Conservation (phyloP, 2,888 invertebrate genomes). For the Poecilobothrus nobilitatus region DNA sequence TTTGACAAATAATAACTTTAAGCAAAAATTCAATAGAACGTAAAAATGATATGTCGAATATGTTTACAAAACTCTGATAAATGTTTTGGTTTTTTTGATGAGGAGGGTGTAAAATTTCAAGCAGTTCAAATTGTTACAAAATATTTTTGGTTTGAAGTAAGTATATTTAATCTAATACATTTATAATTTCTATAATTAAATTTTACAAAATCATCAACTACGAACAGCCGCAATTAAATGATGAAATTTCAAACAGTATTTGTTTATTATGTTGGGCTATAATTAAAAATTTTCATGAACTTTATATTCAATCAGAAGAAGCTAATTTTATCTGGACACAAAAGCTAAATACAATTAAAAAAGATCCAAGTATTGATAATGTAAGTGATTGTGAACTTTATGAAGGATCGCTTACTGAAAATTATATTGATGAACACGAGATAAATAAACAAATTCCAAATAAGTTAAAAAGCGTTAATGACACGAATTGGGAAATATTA, state of each 20-base stretch:
- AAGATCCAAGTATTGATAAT: neutral
- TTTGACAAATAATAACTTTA: no score
- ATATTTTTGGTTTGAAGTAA: slow-evolving; percentile 42
- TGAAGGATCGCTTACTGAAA: neutral
- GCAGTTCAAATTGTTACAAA: slow-evolving; percentile 31
- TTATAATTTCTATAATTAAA: no score
- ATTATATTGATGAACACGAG: neutral
- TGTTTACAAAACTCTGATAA: neutral
- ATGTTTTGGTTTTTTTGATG: neutral
- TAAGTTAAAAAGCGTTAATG: neutral
- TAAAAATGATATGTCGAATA: slow-evolving; percentile 5
- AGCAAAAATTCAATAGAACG: no score
- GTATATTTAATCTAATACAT: neutral
- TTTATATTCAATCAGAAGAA: neutral
- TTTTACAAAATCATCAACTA: neutral
- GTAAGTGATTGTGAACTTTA: neutral
- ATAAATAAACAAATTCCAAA: neutral
- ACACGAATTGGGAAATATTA: neutral
- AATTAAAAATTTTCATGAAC: neutral
- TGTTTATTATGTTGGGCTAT: neutral
- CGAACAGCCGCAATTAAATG: neutral
- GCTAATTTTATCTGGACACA: neutral
- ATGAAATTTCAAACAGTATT: neutral
- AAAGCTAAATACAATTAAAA: neutral
- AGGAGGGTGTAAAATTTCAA: neutral